Conservation (phyloP, 92 coral and sea anemone genomes). For the Siderastrea radians region DNA sequence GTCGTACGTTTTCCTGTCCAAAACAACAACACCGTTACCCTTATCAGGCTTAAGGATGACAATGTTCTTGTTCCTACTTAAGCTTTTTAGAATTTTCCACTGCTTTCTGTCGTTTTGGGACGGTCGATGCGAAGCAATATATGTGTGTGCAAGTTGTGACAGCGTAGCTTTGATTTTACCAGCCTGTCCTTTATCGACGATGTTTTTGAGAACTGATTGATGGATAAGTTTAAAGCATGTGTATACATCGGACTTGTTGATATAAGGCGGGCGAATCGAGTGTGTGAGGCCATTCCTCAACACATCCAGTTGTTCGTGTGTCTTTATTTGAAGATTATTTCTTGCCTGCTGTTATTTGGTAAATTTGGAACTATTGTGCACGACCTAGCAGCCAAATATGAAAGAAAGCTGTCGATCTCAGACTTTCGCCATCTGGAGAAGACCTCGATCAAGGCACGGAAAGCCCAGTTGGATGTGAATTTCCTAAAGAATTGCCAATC, state of each 20-base stretch:
- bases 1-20: background rate
- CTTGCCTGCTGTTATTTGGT: too few species aligned
- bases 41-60: slow-evolving; percentile 33
- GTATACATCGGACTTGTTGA: slow-evolving; percentile 27
- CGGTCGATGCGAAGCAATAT: background rate
- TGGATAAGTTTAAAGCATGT: slow-evolving; percentile 36
- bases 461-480: too few species aligned
- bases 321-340: too few species aligned
- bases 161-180: background rate
- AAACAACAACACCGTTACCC: slow-evolving; percentile 13
- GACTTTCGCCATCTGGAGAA: too few species aligned
- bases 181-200: background rate
- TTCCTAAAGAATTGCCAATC: too few species aligned
- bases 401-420: too few species aligned
- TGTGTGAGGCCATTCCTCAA: slow-evolving; percentile 44
- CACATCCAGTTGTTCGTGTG: slow-evolving; percentile 54
- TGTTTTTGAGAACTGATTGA: background rate
- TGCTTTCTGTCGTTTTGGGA: background rate
- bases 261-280: slow-evolving; percentile 4
- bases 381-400: too few species aligned
- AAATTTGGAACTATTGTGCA: too few species aligned
- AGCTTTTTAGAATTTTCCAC: background rate
- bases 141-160: slow-evolving; percentile 3
- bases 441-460: too few species aligned
- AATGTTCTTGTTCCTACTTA: slow-evolving; percentile 29